These are phyloP conservation scores for Teleiodes luculella DNA, from an alignment of 2,888 invertebrate species.

Conservation along the genomic window DNA sequence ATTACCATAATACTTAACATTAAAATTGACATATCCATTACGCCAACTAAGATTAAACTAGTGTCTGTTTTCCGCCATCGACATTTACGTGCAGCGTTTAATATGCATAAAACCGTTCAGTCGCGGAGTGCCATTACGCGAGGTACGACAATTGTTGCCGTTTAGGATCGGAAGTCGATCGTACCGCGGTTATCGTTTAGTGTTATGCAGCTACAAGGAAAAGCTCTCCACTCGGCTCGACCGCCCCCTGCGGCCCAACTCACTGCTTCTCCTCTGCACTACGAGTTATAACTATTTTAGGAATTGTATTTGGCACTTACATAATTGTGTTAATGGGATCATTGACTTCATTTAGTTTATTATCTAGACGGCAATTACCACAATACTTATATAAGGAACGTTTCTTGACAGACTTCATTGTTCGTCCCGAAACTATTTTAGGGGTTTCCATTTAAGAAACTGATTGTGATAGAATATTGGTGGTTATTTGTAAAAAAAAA, in stretches of 20 bases:
- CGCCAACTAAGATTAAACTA: conserved; percentile 16
- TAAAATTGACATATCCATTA: background rate
- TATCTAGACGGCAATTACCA: background rate
- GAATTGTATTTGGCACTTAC: conserved; percentile 3
- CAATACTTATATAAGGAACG: background rate
- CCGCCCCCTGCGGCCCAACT: conserved; percentile 37
- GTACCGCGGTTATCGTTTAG: conserved; percentile 63
- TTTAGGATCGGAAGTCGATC: conserved; percentile 64
- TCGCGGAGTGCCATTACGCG: conserved; percentile 57
- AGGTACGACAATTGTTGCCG: conserved; percentile 68
- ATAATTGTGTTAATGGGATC: background rate
- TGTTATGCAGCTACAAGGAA: conserved; percentile 73
- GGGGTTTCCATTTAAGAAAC: too few relatives aligned
- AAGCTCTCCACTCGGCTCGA: conserved; percentile 65
- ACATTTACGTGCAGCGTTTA: conserved; percentile 31
- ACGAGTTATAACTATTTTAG: conserved; percentile 1
- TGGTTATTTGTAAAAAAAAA: too few relatives aligned
- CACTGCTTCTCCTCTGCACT: conserved; percentile 21
- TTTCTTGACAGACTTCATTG: too few relatives aligned
- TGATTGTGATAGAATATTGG: too few relatives aligned
- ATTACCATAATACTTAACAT: too few relatives aligned
- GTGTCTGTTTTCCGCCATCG: conserved; percentile 32
- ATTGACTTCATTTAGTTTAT: background rate
- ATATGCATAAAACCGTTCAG: conserved; percentile 52
- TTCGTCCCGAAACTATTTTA: too few relatives aligned